Evolutionary conservation across 2,113 vertebrate species (phyloP), one percentile per base, ranked within the genome.

Genomic region (Caloenas nicobarica): DNA sequence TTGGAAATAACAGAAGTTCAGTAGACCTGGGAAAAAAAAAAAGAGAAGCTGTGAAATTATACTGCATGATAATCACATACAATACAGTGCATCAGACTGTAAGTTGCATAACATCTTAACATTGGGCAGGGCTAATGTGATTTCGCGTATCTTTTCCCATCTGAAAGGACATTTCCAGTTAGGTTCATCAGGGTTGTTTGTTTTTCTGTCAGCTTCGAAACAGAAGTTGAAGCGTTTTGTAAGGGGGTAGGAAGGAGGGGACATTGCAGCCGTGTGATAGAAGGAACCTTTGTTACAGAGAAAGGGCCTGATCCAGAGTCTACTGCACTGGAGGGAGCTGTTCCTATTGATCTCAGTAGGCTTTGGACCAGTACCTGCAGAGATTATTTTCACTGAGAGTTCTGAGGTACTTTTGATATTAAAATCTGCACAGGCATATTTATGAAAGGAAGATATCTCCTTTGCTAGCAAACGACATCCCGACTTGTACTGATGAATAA

Each of bases 401-500:
- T 93, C 95, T 96, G 92, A 94, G 40, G 50, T 79, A 91, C 78
- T 95, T 96, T 95, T 94, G 88, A 95, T 96, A 96, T 96, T 96
- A 96, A 95, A 97, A 97, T 95, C 14, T 16, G 58, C 50, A 54
- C 50, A 84, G 70, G 81, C 46, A 80, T 93, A 94, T 95, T 96
- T 96, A 89, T 96, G 62, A 95, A 97, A 95, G 86, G 51, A 91
- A 92, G 80, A 44, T 72, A 93, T 48, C 53, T 92, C 57, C 61
- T 95, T 91, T 95, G 53, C 70, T 90, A 80, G 65, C 31, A 24
- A 94, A 87, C 5, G 83, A 71, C 77, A 96, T 91, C 65, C 62
- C 7, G 54, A 79, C 93, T 96, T 69, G 54, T 81, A 65, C 65
- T 85, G 88, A 91, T 93, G 91, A 96, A 96, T 96, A 87, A 95